Evolutionary conservation across 1,140 invertebrate genomes (phyloP).

Genomic region (Planococcus citri): DNA sequence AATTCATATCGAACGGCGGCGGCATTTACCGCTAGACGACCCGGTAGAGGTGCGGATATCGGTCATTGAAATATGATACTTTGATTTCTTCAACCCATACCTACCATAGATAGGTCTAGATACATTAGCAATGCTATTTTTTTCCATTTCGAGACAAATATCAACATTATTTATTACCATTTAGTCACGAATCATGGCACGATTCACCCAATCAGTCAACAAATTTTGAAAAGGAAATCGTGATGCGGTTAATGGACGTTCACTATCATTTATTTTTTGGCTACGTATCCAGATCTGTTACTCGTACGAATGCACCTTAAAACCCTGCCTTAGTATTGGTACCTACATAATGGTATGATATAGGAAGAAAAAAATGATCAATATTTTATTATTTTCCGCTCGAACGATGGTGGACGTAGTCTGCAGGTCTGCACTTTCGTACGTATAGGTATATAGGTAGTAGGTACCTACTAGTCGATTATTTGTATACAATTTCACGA

Average conservation of each 20-base stretch:
- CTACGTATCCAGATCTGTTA: too few relatives aligned
- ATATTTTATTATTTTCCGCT: not conserved
- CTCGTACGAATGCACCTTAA: too few relatives aligned
- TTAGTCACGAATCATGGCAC: not conserved
- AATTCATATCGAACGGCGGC: not conserved
- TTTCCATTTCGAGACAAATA: not conserved
- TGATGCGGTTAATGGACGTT: not conserved
- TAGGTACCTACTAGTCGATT: too few relatives aligned
- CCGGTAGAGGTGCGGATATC: not conserved
- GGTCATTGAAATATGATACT: not conserved
- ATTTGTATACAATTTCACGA: not conserved
- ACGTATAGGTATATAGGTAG: too few relatives aligned
- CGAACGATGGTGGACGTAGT: not conserved
- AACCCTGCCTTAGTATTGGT: too few relatives aligned
- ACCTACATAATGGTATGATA: too few relatives aligned
- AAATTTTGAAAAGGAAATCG: slow-evolving; percentile 1
- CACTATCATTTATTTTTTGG: not conserved
- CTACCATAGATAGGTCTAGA: too few relatives aligned
- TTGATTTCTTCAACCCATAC: not conserved
- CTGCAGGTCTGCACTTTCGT: not conserved
- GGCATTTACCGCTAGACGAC: not conserved
- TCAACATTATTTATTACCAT: not conserved
- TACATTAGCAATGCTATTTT: not conserved
- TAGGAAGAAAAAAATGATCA: not conserved
- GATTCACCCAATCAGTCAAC: not conserved